phyloP scores from a whole-genome alignment of 35 echinoderm and acorn worm species.

The Lytechinus variegatus region DNA sequence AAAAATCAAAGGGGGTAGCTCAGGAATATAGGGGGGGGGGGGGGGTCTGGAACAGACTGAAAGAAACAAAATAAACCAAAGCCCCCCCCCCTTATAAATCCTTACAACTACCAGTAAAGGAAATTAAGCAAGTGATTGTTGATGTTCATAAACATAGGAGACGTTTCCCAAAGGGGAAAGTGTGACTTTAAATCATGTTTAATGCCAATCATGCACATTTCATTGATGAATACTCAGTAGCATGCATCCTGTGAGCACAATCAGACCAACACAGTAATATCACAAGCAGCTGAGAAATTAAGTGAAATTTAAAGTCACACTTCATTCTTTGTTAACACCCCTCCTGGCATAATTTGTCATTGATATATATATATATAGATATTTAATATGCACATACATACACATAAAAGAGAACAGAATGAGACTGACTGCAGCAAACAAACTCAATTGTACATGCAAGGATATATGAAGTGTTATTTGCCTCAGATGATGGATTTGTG shows the following conservation, averaged over 20 bases:
- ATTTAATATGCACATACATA: constrained; percentile 51
- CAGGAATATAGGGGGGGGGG: background rate
- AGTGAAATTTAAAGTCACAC: no score
- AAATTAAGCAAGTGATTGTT: background rate
- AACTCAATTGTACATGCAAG: background rate
- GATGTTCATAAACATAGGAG: background rate
- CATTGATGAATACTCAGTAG: no score
- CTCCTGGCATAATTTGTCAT: background rate
- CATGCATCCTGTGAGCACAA: no score
- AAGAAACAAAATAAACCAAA: background rate
- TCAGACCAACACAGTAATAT: no score
- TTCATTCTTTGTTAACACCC: no score
- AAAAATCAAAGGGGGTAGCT: background rate
- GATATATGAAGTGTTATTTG: background rate
- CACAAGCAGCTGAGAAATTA: no score
- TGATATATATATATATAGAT: background rate
- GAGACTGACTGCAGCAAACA: background rate
- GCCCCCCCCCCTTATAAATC: background rate
- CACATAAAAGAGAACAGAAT: constrained; percentile 32
- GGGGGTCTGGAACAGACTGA: background rate
- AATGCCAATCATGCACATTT: no score
- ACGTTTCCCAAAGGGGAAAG: no score
- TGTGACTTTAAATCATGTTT: no score
- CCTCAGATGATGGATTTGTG: background rate
- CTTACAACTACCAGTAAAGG: background rate